phyloP scores from a whole-genome alignment of 2,113 vertebrate genomes.

The Eleginops maclovinus region DNA sequence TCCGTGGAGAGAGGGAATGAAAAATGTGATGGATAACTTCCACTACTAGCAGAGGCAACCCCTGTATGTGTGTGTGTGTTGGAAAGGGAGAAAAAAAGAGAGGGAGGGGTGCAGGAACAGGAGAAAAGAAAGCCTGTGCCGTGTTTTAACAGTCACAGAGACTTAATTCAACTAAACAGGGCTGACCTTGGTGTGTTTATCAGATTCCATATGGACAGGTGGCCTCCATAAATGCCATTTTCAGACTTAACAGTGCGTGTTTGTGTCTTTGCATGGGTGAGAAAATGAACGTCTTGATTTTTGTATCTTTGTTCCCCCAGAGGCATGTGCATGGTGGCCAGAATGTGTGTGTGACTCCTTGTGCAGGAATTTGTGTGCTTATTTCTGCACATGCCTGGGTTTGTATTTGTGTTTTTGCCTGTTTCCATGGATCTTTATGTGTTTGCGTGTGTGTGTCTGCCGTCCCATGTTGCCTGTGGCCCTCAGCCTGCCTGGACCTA shows the following conservation, averaged over 20 bases:
- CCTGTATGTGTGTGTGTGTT: constrained; percentile 20
- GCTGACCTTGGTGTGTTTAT: constrained; percentile 38
- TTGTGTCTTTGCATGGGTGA: constrained; percentile 44
- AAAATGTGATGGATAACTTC: constrained; percentile 77
- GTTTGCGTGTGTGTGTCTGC: constrained; percentile 2
- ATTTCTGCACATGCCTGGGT: constrained; percentile 18
- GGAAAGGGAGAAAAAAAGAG: background rate
- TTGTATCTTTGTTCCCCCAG: constrained; percentile 36
- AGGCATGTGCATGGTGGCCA: constrained; percentile 33
- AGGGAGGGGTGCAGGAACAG: constrained; percentile 14
- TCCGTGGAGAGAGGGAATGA: constrained; percentile 54
- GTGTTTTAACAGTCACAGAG: constrained; percentile 47
- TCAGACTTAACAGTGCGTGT: constrained; percentile 12
- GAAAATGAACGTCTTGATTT: constrained; percentile 59
- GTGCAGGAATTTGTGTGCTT: constrained; percentile 16
- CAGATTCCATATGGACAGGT: constrained; percentile 55
- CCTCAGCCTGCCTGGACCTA: background rate
- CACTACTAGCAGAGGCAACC: constrained; percentile 44
- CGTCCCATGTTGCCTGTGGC: background rate
- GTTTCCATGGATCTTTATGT: constrained; percentile 11
- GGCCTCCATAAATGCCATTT: constrained; percentile 59
- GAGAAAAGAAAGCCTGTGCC: constrained; percentile 22
- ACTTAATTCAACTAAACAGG: constrained; percentile 45
- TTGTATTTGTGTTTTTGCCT: constrained; percentile 10
- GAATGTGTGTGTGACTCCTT: constrained; percentile 6